Evolutionary conservation across 2,888 invertebrate genomes (phyloP).

Genomic region (Thymelicus acteon): DNA sequence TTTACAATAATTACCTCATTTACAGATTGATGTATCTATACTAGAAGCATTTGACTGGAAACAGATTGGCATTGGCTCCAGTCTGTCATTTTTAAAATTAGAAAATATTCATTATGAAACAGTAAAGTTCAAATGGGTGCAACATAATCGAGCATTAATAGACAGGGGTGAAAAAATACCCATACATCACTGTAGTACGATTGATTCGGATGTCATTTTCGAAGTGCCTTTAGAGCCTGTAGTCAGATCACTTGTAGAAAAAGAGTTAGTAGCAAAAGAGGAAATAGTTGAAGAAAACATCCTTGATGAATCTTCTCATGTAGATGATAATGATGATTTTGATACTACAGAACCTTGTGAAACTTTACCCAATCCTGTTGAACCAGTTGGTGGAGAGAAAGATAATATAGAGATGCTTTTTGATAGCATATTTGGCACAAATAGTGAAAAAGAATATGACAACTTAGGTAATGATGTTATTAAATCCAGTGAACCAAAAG

Average conservation of each 20-base stretch:
- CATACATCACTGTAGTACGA: slow-evolving; percentile 59
- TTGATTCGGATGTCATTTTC: slow-evolving; percentile 55
- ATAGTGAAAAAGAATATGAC: slow-evolving; percentile 42
- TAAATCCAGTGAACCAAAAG: slow-evolving; percentile 31
- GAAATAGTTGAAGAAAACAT: slow-evolving; percentile 47
- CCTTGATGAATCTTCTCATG: slow-evolving; percentile 48
- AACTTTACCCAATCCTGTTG: background rate
- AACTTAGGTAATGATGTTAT: slow-evolving; percentile 40
- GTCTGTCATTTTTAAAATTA: slow-evolving; percentile 59
- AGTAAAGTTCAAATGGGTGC: slow-evolving; percentile 63
- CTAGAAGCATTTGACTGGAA: slow-evolving; percentile 57
- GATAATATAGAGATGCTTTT: slow-evolving; percentile 36
- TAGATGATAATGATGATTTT: slow-evolving; percentile 43
- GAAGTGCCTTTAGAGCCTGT: slow-evolving; percentile 41
- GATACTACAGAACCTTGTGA: slow-evolving; percentile 17
- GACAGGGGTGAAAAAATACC: slow-evolving; percentile 51
- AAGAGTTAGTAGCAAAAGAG: slow-evolving; percentile 29
- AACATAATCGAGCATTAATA: slow-evolving; percentile 52
- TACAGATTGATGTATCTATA: slow-evolving; percentile 61
- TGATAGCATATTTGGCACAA: slow-evolving; percentile 39
- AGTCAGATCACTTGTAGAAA: background rate
- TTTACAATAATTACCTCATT: slow-evolving; percentile 42
- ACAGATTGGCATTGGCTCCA: slow-evolving; percentile 55
- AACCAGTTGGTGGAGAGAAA: slow-evolving; percentile 7
- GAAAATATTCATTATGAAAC: slow-evolving; percentile 58